Conservation (phyloP, 1,140 invertebrate genomes). For the Plectrocnemia conspersa region DNA sequence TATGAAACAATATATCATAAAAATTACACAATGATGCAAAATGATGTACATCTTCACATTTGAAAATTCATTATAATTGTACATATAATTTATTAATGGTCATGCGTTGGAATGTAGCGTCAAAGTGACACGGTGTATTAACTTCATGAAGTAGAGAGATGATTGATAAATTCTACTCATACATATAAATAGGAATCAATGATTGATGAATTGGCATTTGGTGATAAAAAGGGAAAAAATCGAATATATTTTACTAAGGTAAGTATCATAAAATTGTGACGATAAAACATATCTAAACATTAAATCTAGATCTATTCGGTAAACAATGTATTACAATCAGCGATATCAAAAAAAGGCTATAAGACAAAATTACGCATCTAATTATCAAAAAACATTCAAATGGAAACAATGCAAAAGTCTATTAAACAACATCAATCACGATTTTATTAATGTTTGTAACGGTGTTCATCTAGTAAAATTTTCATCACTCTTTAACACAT, state of each 20-base stretch:
- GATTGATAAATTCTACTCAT: neutral
- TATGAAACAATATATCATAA: too few relatives aligned
- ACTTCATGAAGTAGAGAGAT: neutral
- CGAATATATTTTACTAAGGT: neutral
- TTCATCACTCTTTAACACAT: too few relatives aligned
- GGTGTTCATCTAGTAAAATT: neutral
- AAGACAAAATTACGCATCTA: too few relatives aligned
- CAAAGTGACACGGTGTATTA: neutral
- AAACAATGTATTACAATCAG: too few relatives aligned
- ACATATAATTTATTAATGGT: constrained; percentile 11
- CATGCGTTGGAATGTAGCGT: neutral
- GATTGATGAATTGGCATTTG: constrained; percentile 10
- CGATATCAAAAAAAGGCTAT: too few relatives aligned
- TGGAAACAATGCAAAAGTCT: constrained; percentile 9
- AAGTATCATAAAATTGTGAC: constrained; percentile 6
- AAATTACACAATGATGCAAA: too few relatives aligned
- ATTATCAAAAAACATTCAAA: neutral
- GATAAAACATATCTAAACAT: neutral
- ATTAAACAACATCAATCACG: neutral
- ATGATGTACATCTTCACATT: constrained; percentile 17
- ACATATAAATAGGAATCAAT: neutral
- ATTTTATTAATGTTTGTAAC: neutral
- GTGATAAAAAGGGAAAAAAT: constrained; percentile 2
- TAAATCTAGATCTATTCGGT: constrained; percentile 5
- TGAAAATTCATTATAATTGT: constrained; percentile 14